Conservation (phyloP, 2,888 invertebrate species). For the Trissonchulus latispiculum region DNA sequence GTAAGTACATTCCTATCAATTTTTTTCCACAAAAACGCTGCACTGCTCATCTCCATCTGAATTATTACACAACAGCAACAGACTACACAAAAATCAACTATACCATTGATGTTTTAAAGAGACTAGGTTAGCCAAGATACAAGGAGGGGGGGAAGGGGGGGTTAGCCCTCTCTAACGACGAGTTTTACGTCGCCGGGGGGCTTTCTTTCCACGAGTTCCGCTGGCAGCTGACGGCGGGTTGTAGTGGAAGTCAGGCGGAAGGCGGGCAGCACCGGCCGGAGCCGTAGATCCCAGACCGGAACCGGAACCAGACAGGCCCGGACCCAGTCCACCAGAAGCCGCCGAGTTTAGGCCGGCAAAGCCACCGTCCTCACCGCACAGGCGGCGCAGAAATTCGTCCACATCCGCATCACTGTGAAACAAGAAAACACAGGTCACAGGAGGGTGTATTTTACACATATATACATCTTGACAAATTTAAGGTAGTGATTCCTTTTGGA, state of each 20-base stretch:
- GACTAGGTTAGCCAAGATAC: too few species aligned
- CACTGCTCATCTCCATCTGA: too few species aligned
- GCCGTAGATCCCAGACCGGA: not conserved
- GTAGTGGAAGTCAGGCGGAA: not conserved
- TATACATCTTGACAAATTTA: too few species aligned
- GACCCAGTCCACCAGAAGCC: not conserved
- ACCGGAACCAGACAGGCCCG: not conserved
- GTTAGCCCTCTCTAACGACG: not conserved
- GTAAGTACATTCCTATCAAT: too few species aligned
- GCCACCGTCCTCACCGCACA: conserved; percentile 58
- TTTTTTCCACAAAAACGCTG: too few species aligned
- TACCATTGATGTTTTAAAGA: too few species aligned
- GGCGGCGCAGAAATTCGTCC: conserved; percentile 67
- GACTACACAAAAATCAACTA: too few species aligned
- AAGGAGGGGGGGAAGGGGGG: too few species aligned
- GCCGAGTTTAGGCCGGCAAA: conserved; percentile 28
- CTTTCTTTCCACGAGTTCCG: conserved; percentile 1
- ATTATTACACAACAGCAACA: too few species aligned
- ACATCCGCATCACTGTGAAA: conserved; percentile 52
- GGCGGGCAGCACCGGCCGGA: not conserved
- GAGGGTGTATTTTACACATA: too few species aligned
- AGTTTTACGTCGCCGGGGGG: conserved; percentile 9
- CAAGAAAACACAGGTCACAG: too few species aligned
- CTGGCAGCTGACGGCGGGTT: conserved; percentile 26
- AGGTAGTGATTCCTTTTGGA: too few species aligned